A percentile compares a stretch with the other conserved stretches of the same genome.
These are phyloP conservation scores for Platyscapa corneri DNA, from an alignment of 1,140 invertebrate genomes.

Conservation along the genomic window DNA sequence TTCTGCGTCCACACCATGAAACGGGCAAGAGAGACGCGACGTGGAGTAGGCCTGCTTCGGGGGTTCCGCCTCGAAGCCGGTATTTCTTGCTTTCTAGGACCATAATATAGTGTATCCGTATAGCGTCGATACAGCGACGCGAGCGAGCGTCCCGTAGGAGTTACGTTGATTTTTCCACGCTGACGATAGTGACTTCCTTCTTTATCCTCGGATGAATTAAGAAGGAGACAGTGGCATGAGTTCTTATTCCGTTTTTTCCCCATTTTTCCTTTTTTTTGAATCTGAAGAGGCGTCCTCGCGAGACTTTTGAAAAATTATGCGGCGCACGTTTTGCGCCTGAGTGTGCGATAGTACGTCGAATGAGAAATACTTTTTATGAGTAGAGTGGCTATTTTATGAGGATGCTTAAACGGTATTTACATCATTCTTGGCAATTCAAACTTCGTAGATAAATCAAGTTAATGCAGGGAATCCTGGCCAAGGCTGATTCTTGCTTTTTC, in stretches of 20 bases:
- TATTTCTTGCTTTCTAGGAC: constrained; percentile 51
- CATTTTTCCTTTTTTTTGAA: not conserved
- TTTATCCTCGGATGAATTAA: not conserved
- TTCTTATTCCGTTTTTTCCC: not conserved
- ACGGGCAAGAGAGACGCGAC: not conserved
- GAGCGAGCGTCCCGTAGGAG: not conserved
- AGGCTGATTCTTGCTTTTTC: not conserved
- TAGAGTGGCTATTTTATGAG: not conserved
- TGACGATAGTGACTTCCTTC: constrained; percentile 34
- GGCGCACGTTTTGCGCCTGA: not conserved
- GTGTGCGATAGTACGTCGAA: not conserved
- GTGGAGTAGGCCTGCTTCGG: not conserved
- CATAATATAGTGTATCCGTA: not conserved
- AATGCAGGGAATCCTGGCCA: constrained; percentile 13
- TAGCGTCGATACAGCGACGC: not conserved
- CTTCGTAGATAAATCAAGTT: constrained; percentile 35
- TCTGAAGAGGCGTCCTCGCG: not conserved
- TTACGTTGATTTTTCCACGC: not conserved
- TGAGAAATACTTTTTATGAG: not conserved
- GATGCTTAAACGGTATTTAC: constrained; percentile 32
- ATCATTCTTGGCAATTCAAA: constrained; percentile 19
- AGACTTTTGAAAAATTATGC: constrained; percentile 24
- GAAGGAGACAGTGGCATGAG: not conserved
- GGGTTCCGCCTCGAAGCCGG: constrained; percentile 45
- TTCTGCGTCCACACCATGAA: constrained; percentile 14